phyloP scores from a whole-genome alignment of 2,797 vertebrate species.

The Mionectes olivaceus region DNA sequence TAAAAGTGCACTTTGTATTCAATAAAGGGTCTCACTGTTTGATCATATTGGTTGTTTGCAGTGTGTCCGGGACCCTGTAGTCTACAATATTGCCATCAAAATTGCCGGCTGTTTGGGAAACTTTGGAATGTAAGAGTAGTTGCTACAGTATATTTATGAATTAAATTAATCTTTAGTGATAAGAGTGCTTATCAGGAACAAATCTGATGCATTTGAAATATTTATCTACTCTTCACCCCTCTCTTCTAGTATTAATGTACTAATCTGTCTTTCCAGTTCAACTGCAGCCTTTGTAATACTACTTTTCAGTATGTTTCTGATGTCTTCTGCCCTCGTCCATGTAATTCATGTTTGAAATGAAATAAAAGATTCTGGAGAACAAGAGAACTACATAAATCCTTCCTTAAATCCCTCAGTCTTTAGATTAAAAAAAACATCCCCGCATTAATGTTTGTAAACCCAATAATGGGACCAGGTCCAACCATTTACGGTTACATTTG shows the following conservation, averaged over 20 bases:
- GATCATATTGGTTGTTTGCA: too few species aligned
- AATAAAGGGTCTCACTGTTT: too few species aligned
- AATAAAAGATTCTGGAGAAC: conserved; percentile 44
- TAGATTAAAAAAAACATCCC: conserved; percentile 54
- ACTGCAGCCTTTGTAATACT: conserved; percentile 19
- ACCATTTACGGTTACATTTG: conserved; percentile 47
- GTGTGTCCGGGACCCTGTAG: too few species aligned
- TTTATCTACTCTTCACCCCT: conserved; percentile 1
- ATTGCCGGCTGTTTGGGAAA: neutral
- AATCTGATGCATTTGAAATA: conserved; percentile 39
- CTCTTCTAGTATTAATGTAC: conserved; percentile 3
- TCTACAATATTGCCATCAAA: neutral
- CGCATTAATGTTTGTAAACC: conserved; percentile 46
- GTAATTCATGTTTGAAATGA: conserved; percentile 43
- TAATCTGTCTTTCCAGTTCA: conserved; percentile 45
- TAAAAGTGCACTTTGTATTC: too few species aligned
- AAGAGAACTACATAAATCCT: conserved; percentile 61
- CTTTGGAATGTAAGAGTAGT: neutral
- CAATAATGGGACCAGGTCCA: conserved; percentile 53
- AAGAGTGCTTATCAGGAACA: neutral
- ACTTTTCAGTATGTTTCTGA: neutral
- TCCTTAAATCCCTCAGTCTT: conserved; percentile 59
- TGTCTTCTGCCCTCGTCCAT: conserved; percentile 25
- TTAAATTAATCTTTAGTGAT: conserved; percentile 36
- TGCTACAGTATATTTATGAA: neutral